Evolutionary conservation across 2,888 invertebrate genomes (phyloP).

Genomic region (Melangyna quadrimaculata): DNA sequence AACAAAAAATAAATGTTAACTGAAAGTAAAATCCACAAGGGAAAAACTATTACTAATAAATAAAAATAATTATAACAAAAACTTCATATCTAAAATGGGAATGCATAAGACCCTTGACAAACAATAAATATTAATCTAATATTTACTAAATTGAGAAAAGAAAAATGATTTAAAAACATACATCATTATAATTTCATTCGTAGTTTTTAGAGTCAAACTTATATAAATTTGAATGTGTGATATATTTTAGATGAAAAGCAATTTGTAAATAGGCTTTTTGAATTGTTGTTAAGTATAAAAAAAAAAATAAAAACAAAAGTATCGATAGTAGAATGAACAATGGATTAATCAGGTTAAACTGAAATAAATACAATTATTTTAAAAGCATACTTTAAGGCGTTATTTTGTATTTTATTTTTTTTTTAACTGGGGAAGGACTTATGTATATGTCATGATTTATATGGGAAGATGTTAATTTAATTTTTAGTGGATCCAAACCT

Average conservation of each 20-base stretch:
- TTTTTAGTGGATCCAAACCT: no score
- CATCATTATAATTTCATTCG: constrained; percentile 57
- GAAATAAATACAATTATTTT: constrained; percentile 72
- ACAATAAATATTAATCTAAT: constrained; percentile 12
- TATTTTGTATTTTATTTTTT: not conserved
- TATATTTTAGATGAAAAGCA: constrained; percentile 71
- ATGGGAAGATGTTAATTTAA: no score
- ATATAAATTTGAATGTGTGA: constrained; percentile 69
- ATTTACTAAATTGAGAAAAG: constrained; percentile 27
- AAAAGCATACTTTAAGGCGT: constrained; percentile 35
- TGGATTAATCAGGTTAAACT: constrained; percentile 69
- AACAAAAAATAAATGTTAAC: constrained; percentile 8
- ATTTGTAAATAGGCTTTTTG: constrained; percentile 72
- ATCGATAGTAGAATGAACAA: constrained; percentile 68
- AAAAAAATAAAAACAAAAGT: constrained; percentile 30
- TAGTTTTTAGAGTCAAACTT: constrained; percentile 66
- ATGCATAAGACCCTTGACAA: not conserved
- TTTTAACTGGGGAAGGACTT: not conserved
- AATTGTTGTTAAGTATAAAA: constrained; percentile 63
- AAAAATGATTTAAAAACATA: constrained; percentile 43
- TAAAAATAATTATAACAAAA: constrained; percentile 37
- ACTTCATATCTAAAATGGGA: constrained; percentile 62
- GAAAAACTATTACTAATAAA: constrained; percentile 47
- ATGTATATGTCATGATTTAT: no score
- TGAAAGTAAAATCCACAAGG: constrained; percentile 31